phyloP scores from a whole-genome alignment of 1,140 invertebrate genomes.

The Sinonovacula constricta region DNA sequence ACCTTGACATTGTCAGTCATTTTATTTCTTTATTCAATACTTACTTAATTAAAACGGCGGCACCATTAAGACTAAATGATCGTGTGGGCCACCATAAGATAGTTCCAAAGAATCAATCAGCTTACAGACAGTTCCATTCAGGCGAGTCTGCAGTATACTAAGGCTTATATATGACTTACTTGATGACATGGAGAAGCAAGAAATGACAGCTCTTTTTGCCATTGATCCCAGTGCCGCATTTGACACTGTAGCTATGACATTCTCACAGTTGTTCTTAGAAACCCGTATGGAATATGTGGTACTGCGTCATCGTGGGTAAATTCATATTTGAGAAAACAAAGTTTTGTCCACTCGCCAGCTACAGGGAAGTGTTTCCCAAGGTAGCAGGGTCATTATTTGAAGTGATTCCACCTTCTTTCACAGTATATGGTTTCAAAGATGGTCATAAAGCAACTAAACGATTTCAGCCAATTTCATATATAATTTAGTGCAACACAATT shows the following conservation, averaged over 20 bases:
- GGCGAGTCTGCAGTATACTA: conserved; percentile 13
- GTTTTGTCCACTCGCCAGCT: not conserved
- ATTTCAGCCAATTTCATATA: too few relatives aligned
- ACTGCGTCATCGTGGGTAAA: not conserved
- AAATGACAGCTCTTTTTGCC: conserved; percentile 1
- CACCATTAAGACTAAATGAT: conserved; percentile 17
- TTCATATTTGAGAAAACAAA: not conserved
- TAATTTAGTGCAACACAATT: too few relatives aligned
- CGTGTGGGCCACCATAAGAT: conserved; percentile 11
- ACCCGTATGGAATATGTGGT: not conserved
- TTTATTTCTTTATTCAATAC: conserved; percentile 14
- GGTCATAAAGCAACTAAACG: not conserved
- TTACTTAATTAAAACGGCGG: conserved; percentile 32
- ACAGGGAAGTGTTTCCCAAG: not conserved
- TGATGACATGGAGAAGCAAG: conserved; percentile 22
- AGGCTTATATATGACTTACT: conserved; percentile 22
- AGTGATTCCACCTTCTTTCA: not conserved
- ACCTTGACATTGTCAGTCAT: conserved; percentile 2
- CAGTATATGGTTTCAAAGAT: not conserved
- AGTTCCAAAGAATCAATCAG: conserved; percentile 18
- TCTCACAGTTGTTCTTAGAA: not conserved
- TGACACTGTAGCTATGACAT: conserved; percentile 1
- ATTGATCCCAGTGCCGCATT: not conserved
- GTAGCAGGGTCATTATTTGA: conserved; percentile 2
- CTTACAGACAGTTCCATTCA: conserved; percentile 19